These are phyloP conservation scores for Shargacucullia verbasci DNA, from an alignment of 2,888 invertebrate genomes.

Conservation along the genomic window DNA sequence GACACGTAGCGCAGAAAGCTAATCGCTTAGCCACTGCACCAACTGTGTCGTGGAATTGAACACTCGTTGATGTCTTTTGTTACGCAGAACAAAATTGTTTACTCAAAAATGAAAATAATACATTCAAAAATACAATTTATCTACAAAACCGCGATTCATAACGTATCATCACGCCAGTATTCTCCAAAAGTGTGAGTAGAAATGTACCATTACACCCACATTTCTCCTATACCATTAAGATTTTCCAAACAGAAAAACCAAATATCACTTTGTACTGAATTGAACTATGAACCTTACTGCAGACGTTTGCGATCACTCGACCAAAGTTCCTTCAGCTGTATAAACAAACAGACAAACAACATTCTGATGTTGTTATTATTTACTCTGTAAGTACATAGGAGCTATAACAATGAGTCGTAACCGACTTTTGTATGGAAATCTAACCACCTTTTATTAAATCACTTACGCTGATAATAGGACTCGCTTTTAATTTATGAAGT, in stretches of 20 bases:
- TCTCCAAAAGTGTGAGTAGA: no score
- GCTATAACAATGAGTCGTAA: slow-evolving; percentile 10
- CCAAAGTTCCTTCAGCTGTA: no score
- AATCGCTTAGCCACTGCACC: no score
- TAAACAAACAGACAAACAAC: slow-evolving; percentile 35
- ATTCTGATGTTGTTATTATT: slow-evolving; percentile 42
- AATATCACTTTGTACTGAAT: no score
- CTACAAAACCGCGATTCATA: slow-evolving; percentile 5
- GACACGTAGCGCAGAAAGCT: no score
- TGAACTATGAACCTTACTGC: no score
- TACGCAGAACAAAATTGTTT: not conserved
- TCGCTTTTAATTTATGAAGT: not conserved
- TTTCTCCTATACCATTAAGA: no score
- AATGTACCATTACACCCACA: no score
- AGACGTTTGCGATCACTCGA: no score
- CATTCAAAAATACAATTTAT: slow-evolving; percentile 3
- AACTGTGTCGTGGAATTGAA: no score
- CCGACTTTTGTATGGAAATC: not conserved
- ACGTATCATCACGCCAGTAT: no score
- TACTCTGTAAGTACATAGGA: not conserved
- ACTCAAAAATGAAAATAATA: not conserved
- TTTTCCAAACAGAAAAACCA: no score
- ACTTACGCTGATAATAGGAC: not conserved
- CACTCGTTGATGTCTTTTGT: slow-evolving; percentile 58
- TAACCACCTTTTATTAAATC: not conserved